These are phyloP conservation scores for Pardosa pseudoannulata DNA, from an alignment of 2,888 invertebrate genomes.

Conservation along the genomic window DNA sequence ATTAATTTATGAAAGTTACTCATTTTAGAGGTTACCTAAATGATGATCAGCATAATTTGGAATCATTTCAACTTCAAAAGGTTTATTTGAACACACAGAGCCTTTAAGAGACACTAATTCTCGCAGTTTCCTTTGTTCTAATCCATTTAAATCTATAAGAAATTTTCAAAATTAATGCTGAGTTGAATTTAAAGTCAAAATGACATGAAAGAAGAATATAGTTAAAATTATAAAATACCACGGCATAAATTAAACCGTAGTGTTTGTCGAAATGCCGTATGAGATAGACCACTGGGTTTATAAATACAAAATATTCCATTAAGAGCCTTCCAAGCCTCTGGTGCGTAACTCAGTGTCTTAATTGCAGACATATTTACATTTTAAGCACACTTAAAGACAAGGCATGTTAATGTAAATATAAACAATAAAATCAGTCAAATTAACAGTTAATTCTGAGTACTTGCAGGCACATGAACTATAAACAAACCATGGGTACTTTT, in stretches of 20 bases:
- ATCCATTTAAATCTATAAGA: constrained; percentile 84
- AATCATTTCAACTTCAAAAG: constrained; percentile 52
- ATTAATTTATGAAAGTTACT: neutral
- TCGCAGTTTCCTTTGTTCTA: constrained; percentile 82
- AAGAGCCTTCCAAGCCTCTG: constrained; percentile 82
- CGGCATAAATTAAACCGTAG: constrained; percentile 24
- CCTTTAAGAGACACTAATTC: constrained; percentile 74
- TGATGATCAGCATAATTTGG: constrained; percentile 85
- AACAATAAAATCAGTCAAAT: too few relatives aligned
- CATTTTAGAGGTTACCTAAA: constrained; percentile 76
- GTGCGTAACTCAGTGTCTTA: constrained; percentile 67
- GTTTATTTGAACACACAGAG: constrained; percentile 45
- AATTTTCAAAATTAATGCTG: neutral
- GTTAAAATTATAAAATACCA: constrained; percentile 12
- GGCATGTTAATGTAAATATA: too few relatives aligned
- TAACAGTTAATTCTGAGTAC: too few relatives aligned
- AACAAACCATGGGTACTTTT: too few relatives aligned
- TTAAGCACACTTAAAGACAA: too few relatives aligned
- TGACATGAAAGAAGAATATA: too few relatives aligned
- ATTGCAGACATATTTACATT: neutral
- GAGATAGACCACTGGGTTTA: constrained; percentile 83
- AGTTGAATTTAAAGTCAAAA: too few relatives aligned
- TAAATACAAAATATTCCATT: constrained; percentile 88
- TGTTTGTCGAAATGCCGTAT: neutral
- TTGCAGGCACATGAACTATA: too few relatives aligned